Percentiles rank a stretch among this genome's conserved stretches.
Evolutionary conservation across 2,113 vertebrate species (phyloP).

Genomic region (Psittacula cyanocephala): DNA sequence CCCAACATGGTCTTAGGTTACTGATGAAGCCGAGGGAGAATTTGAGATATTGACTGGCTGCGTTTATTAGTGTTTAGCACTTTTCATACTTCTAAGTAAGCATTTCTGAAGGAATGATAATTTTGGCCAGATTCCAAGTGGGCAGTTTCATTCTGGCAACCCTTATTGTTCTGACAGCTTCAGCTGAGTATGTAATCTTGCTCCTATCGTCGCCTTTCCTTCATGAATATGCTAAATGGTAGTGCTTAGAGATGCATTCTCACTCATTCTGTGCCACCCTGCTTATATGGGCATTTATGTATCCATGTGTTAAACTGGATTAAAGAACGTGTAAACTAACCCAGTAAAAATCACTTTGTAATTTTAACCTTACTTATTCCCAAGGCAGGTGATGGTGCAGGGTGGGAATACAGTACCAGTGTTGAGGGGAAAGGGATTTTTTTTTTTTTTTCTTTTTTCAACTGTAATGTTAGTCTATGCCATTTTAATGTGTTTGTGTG

Average conservation of each 20-base stretch:
- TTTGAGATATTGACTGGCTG: neutral
- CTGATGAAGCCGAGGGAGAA: neutral
- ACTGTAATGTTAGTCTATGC: neutral
- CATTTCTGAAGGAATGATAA: constrained; percentile 32
- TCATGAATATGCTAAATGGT: constrained; percentile 53
- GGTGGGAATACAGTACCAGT: neutral
- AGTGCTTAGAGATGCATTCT: neutral
- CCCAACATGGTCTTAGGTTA: neutral
- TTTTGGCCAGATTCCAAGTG: constrained; percentile 25
- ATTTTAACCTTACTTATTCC: neutral
- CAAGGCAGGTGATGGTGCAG: neutral
- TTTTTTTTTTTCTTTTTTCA: neutral
- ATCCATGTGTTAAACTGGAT: neutral
- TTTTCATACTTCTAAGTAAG: constrained; percentile 26
- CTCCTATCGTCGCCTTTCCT: constrained; percentile 7
- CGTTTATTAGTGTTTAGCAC: constrained; percentile 34
- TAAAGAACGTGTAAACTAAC: neutral
- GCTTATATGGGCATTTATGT: neutral
- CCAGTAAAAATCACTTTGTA: neutral
- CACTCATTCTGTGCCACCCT: neutral
- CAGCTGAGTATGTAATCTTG: constrained; percentile 23
- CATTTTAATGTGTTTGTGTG: neutral
- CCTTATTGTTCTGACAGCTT: constrained; percentile 47
- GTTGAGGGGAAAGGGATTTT: neutral
- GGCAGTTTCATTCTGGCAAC: constrained; percentile 49